phyloP scores from a whole-genome alignment of 2,797 vertebrate genomes.

The Natrix natrix region DNA sequence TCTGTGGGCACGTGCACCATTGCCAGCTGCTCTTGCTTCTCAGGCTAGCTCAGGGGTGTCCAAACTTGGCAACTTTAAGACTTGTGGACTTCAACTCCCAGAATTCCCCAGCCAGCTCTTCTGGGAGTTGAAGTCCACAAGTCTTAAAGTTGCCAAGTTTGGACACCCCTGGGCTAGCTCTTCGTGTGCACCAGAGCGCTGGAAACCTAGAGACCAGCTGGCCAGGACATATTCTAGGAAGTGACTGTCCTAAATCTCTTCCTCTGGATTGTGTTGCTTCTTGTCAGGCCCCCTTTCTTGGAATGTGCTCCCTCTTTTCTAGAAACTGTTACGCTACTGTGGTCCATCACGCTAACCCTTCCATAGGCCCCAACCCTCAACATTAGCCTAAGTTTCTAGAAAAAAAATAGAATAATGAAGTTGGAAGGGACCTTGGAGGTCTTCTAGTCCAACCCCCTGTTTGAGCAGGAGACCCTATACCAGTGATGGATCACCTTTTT shows the following conservation, averaged over 20 bases:
- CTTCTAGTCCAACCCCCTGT: not conserved
- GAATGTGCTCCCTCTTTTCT: not conserved
- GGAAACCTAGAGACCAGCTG: too few species aligned
- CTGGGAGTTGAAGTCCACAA: too few species aligned
- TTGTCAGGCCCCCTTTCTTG: not conserved
- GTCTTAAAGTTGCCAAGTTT: too few species aligned
- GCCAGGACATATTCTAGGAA: not conserved
- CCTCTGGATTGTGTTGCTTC: not conserved
- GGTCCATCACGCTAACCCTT: not conserved
- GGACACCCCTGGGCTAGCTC: too few species aligned
- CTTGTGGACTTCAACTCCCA: too few species aligned
- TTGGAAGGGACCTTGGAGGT: not conserved
- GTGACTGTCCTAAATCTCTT: not conserved
- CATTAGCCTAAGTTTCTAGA: not conserved
- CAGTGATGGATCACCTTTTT: too few species aligned
- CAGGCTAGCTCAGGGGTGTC: too few species aligned
- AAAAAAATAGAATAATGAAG: not conserved
- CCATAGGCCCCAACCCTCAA: not conserved
- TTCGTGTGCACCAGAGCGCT: too few species aligned
- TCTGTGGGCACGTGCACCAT: too few species aligned
- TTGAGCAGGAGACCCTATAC: not conserved
- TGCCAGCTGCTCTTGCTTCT: too few species aligned
- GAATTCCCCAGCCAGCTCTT: too few species aligned
- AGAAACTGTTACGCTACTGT: not conserved
- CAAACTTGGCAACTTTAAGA: too few species aligned